Base-by-base conservation (phyloP, 2,888 invertebrate genomes). In the Luperina nickerlii region DNA sequence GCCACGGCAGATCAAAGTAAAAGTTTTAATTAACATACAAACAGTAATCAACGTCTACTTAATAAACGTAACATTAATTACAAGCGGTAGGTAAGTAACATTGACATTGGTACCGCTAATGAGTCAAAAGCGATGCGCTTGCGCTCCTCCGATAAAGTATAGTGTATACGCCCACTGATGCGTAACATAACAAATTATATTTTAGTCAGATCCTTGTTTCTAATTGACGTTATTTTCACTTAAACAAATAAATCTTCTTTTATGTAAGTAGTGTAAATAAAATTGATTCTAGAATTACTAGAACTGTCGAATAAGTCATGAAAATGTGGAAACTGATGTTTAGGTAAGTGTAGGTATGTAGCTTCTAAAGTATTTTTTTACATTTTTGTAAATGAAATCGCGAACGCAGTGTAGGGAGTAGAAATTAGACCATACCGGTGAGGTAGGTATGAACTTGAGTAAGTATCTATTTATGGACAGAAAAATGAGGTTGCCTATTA, bases 61-160 rank as follows among this genome's bases (percentile, higher is more conserved):
- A 88, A 87, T 88, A 87, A 89, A 90, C 87, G 87, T 87, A 86
- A 86, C 82, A 82, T 86, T 88, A 87, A 90, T 79, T 84, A 79
- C 75, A 69, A 79, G 69, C 84, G 74, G 85, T 89, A 84, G 86
- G 86, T 83, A 79, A 82, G 84, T 89, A 89, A 91, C 94, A 93
- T 93, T 94, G 95, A 94, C 94, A 94, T 94, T 95, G 94, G 91
- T 90, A 90, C 86, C 85, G 87, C 90, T 93, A 93, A 92, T 94
- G 92, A 93, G 85, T 92, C 81, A 82, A 82, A 86, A 76, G 73
- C 85, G 78, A 81, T 87, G 87, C 87, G 84, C 74, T 71, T 72
- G 80, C 87, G 72, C 63, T 79, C 66, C 72, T 76, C 42, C 45
- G 83, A 86, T 82, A 88, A 80, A 76, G 65, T 71, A 65, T 66